Percentiles rank a stretch among this genome's conserved stretches.
Conservation (phyloP, 2,888 invertebrate species). For the Catocala sponsa region DNA sequence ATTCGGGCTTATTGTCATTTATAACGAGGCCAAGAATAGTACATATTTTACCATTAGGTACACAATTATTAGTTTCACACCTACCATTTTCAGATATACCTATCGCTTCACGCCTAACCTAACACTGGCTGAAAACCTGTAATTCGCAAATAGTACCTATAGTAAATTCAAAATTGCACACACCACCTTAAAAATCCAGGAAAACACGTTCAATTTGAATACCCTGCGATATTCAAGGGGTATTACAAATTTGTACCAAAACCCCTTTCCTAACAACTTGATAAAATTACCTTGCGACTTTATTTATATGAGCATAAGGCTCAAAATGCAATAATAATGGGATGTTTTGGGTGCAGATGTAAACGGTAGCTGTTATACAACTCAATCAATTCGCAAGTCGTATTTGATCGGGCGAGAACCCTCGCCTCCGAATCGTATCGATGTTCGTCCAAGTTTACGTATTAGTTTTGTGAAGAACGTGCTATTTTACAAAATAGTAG, state of each 20-base stretch:
- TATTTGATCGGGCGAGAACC: constrained; percentile 78
- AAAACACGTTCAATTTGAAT: constrained; percentile 76
- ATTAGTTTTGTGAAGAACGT: constrained; percentile 14
- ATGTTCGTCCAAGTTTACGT: constrained; percentile 30
- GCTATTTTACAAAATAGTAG: neutral
- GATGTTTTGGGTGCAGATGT: constrained; percentile 21
- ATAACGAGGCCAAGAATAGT: no score
- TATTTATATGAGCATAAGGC: constrained; percentile 46
- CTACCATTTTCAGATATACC: no score
- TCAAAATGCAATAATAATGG: constrained; percentile 33
- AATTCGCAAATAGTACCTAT: neutral
- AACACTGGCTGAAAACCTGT: no score
- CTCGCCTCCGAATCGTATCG: constrained; percentile 48
- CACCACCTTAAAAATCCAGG: constrained; percentile 61
- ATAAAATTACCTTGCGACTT: constrained; percentile 21
- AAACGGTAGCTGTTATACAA: constrained; percentile 54
- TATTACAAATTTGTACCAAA: constrained; percentile 60
- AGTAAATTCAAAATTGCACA: constrained; percentile 5
- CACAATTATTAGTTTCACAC: no score
- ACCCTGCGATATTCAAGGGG: constrained; percentile 64
- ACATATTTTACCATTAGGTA: no score
- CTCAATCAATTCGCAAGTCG: constrained; percentile 78
- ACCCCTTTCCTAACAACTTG: constrained; percentile 7
- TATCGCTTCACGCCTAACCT: no score
- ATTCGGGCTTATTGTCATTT: no score